These are phyloP conservation scores for Macroglossus sobrinus DNA, from an alignment of 2,113 vertebrate genomes.

Conservation along the genomic window DNA sequence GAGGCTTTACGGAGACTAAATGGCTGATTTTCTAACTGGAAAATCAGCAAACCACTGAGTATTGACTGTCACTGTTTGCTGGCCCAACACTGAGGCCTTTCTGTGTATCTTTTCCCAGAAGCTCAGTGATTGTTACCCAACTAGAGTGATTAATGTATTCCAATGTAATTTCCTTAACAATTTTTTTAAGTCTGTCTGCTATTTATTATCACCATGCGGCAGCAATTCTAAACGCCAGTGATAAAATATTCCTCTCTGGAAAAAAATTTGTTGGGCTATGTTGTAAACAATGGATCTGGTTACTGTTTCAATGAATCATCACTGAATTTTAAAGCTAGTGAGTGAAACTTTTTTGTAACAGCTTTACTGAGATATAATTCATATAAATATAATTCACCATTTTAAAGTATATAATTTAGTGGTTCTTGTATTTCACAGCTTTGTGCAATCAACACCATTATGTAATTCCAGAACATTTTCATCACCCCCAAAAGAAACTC, in stretches of 20 bases:
- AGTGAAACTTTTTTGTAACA: neutral
- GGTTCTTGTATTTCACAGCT: neutral
- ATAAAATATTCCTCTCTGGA: neutral
- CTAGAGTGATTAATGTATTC: constrained; percentile 17
- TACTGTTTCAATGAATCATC: constrained; percentile 36
- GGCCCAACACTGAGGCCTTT: neutral
- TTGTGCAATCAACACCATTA: neutral
- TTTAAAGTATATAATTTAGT: constrained; percentile 22
- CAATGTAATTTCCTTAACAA: constrained; percentile 17
- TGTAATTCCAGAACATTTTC: neutral
- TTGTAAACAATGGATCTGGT: constrained; percentile 43
- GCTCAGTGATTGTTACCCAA: neutral
- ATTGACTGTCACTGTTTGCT: neutral
- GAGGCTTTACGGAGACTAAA: neutral
- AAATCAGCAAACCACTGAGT: neutral
- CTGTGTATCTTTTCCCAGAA: neutral
- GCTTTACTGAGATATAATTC: constrained; percentile 1
- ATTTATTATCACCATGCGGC: neutral
- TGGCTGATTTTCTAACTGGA: neutral
- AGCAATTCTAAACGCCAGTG: constrained; percentile 9
- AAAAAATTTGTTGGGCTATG: neutral
- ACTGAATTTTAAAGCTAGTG: constrained; percentile 9
- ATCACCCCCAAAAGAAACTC: neutral
- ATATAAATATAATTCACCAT: neutral
- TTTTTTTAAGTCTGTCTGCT: constrained; percentile 22